Conservation (phyloP, 2,113 vertebrate genomes). For the Pterophyllum scalare region DNA sequence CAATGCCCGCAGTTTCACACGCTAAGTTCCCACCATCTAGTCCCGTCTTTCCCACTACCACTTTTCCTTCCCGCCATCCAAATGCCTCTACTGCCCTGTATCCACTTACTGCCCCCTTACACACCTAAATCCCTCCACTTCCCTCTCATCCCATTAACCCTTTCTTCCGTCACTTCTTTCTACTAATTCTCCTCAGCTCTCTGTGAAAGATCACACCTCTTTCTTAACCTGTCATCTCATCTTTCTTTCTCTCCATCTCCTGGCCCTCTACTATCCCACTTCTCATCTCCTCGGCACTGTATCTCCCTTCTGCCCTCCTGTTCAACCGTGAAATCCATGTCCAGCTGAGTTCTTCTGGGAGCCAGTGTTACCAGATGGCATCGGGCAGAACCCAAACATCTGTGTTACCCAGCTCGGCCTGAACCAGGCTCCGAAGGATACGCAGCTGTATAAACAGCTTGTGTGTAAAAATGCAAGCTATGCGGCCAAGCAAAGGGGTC, state of each 20-base stretch:
- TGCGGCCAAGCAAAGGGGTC: constrained; percentile 62
- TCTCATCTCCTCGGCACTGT: constrained; percentile 4
- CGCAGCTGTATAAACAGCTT: constrained; percentile 78
- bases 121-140: constrained; percentile 25
- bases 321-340: constrained; percentile 36
- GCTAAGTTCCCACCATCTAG: constrained; percentile 45
- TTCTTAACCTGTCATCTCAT: neutral
- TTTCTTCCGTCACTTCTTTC: constrained; percentile 7
- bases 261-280: constrained; percentile 18
- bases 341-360: constrained; percentile 44
- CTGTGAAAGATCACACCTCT: neutral
- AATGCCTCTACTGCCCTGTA: neutral
- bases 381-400: constrained; percentile 61
- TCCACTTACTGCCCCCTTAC: neutral
- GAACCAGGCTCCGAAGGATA: constrained; percentile 47
- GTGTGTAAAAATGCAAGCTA: constrained; percentile 73
- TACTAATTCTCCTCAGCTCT: neutral
- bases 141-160: constrained; percentile 3
- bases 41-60: constrained; percentile 2
- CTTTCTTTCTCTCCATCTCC: neutral
- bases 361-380: constrained; percentile 73
- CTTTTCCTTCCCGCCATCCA: constrained; percentile 31
- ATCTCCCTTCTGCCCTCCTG: constrained; percentile 37
- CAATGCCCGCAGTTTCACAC: constrained; percentile 54
- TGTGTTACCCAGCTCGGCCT: constrained; percentile 53